Conservation (phyloP, 2,888 invertebrate genomes). For the Athalia cordata region DNA sequence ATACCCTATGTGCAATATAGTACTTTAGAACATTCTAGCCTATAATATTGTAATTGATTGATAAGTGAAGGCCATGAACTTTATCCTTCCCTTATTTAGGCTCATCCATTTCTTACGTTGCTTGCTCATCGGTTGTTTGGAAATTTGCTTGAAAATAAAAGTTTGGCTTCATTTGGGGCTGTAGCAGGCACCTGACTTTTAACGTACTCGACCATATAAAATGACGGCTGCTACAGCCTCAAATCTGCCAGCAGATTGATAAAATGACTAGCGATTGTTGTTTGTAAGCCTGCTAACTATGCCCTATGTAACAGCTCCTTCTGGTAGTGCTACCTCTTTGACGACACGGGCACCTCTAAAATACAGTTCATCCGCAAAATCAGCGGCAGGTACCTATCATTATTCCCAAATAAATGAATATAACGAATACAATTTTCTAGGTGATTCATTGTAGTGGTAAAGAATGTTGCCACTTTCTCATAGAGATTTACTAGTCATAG, state of each 20-base stretch:
- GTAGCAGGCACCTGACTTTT: too few species aligned
- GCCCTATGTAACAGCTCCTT: slow-evolving; percentile 69
- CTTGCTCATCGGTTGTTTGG: too few species aligned
- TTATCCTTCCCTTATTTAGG: not conserved
- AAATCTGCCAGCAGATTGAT: not conserved
- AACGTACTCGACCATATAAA: too few species aligned
- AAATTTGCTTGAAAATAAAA: too few species aligned
- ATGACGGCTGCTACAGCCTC: not conserved
- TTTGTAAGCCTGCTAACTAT: slow-evolving; percentile 50
- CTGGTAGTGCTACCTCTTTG: slow-evolving; percentile 60
- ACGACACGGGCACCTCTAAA: slow-evolving; percentile 63
- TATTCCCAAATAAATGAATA: slow-evolving; percentile 29
- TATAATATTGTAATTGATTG: too few species aligned
- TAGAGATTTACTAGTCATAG: too few species aligned
- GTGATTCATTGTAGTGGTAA: not conserved
- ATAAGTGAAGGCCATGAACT: too few species aligned
- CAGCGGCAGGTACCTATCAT: slow-evolving; percentile 63
- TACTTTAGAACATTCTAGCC: too few species aligned
- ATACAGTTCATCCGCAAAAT: slow-evolving; percentile 65
- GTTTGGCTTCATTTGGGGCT: too few species aligned
- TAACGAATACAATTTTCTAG: not conserved
- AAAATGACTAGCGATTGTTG: slow-evolving; percentile 37
- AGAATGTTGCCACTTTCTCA: not conserved
- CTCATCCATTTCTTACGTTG: not conserved
- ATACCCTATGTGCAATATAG: too few species aligned